Evolutionary conservation across 2,888 invertebrate genomes (phyloP).

Genomic region (Zonitis immaculata): DNA sequence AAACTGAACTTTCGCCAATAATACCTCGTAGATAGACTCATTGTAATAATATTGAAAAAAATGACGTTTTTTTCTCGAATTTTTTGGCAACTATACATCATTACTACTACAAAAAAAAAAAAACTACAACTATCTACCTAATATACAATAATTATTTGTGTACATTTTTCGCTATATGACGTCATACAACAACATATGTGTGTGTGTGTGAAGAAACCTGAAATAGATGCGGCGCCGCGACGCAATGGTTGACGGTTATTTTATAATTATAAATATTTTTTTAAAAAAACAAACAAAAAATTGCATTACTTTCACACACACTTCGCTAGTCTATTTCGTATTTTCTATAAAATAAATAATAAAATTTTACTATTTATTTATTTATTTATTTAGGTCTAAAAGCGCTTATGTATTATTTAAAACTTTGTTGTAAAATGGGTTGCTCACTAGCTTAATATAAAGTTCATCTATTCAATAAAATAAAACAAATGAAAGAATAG

Average conservation of each 20-base stretch:
- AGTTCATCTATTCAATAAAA: too few relatives aligned
- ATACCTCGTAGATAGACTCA: background rate
- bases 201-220: slow-evolving; percentile 8
- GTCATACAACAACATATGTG: slow-evolving; percentile 33
- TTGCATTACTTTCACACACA: slow-evolving; percentile 7
- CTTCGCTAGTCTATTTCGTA: too few relatives aligned
- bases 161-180: slow-evolving; percentile 28
- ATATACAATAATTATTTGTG: slow-evolving; percentile 36
- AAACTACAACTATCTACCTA: slow-evolving; percentile 31
- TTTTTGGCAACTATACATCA: background rate
- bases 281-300: too few relatives aligned
- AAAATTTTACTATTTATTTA: background rate
- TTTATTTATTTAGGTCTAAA: too few relatives aligned
- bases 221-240: slow-evolving; percentile 28
- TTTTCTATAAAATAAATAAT: background rate
- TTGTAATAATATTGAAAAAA: background rate
- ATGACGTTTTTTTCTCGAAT: background rate
- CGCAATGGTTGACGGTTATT: slow-evolving; percentile 13
- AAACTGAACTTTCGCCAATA: background rate
- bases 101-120: slow-evolving; percentile 14
- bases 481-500: too few relatives aligned
- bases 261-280: too few relatives aligned
- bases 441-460: background rate
- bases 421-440: background rate
- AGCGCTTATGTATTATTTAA: too few relatives aligned